Evolutionary conservation across 2,797 vertebrate species (phyloP), one percentile per base, ranked within the genome.

Genomic region (Spinibarbus caldwelli): DNA sequence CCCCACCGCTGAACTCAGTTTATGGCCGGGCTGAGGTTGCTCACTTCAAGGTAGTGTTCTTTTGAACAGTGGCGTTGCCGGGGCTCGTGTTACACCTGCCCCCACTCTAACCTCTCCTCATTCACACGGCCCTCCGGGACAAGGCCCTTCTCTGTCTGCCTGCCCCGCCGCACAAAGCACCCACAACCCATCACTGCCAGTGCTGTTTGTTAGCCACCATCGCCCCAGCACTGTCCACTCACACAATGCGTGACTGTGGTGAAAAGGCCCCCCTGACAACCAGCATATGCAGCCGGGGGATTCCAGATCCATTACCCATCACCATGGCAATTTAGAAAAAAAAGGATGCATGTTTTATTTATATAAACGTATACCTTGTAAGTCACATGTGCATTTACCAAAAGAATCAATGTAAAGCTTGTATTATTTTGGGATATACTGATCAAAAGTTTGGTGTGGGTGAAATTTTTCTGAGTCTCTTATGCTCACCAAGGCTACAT

Each of bases 11-110:
- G 92, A 93, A 93, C 93, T 15, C 43, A 86, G 87, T 91, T 91
- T 92, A 89, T 85, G 90, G 92, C 92, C 87, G 90, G 93, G 77
- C 88, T 77, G 88, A 94, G 95, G 92, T 90, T 45, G 91, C 83
- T 89, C 86, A 84, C 90, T 91, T 90, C 89, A 91, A 90, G 90
- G 91, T 91, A 88, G 83, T 26, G 82, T 66, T 82, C 88, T 88
- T 87, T 91, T 90, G 87, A 88, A 87, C 73, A 85, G 83, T 6
- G 84, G 10, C 82, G 80, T 82, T 76, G 71, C 0, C 47, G 75
- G 67, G 82, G 75, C 83, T 92, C 89, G 43, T 87, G 90, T 92
- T 91, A 92, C 92, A 93, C 90, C 92, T 92, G 90, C 89, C 92
- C 91, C 86, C 57, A 34, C 7, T 0, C 84, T 93, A 85, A 54